Evolutionary conservation across 2,113 vertebrate species (phyloP), one percentile per base, ranked within the genome.

Genomic region (Columba janthina): DNA sequence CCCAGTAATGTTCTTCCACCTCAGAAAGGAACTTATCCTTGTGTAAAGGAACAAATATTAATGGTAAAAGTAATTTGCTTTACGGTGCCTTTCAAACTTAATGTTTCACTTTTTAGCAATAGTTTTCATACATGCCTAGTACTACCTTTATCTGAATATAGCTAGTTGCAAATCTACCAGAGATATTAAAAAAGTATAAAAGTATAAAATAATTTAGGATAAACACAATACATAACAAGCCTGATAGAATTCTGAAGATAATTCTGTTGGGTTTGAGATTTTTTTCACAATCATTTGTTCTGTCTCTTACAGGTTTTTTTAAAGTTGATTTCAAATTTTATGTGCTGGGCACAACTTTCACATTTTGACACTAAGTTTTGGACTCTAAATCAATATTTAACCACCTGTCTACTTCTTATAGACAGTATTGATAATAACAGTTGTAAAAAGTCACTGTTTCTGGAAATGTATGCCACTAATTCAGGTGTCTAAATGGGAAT

Each of bases 221-320:
- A 78, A 82, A 75, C 15, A 29, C 11, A 65, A 69, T 1, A 11
- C 42, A 64, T 5, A 82, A 76, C 3, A 7, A 73, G 2, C 19
- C 25, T 44, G 11, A 65, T 65, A 34, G 84, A 85, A 70, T 75
- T 29, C 50, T 76, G 9, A 69, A 40, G 22, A 80, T 0, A 85
- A 54, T 70, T 79, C 36, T 70, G 5, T 36, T 36, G 8, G 16
- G 6, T 76, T 67, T 26, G 10, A 1, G 18, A 0, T 0, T 29
- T 53, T 66, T 58, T 32, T 2, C 48, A 38, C 8, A 66, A 28
- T 38, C 2, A 3, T 85, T 85, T 24, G 0, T 69, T 88, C 42
- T 69, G 19, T 9, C 25, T 46, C 25, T 61, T 31, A 42, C 1
- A 2, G 6, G 1, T 1, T 10, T 48, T 90, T 69, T 65, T n/a